Percentiles rank a stretch among this genome's conserved stretches.
phyloP scores from a whole-genome alignment of 2,888 invertebrate genomes.

The Synanthedon vespiformis region DNA sequence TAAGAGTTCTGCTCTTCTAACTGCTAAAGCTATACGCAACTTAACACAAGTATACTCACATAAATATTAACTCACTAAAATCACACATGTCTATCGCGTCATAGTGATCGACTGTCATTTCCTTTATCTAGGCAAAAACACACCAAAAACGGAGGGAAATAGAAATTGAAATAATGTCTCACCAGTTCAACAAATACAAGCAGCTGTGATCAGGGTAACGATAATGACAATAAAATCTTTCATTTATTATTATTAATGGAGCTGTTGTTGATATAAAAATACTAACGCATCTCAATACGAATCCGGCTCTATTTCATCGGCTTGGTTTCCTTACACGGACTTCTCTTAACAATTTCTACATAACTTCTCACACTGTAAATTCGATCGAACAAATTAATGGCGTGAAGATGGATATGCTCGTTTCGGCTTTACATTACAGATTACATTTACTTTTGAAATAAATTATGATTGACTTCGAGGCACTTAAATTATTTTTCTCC shows the following conservation, averaged over 20 bases:
- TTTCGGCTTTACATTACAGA: not conserved
- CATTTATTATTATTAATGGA: not conserved
- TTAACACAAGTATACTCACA: not conserved
- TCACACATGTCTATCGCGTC: not conserved
- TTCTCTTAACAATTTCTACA: slow-evolving; percentile 40
- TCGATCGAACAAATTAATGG: slow-evolving; percentile 13
- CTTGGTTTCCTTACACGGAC: slow-evolving; percentile 41
- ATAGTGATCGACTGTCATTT: not conserved
- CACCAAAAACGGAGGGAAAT: not conserved
- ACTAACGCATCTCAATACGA: slow-evolving; percentile 26
- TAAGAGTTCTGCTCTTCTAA: too few species aligned
- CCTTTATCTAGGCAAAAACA: not conserved
- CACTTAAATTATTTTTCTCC: slow-evolving; percentile 54
- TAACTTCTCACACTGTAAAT: slow-evolving; percentile 32
- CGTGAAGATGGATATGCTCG: slow-evolving; percentile 1
- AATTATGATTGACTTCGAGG: slow-evolving; percentile 44
- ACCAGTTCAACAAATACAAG: not conserved
- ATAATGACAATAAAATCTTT: not conserved
- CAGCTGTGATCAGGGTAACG: not conserved
- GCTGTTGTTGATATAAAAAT: slow-evolving; percentile 18
- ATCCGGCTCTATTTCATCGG: slow-evolving; percentile 33
- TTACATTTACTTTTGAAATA: slow-evolving; percentile 16
- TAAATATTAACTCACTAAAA: not conserved
- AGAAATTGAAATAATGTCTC: not conserved
- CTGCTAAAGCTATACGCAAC: not conserved